Percentiles rank a stretch among this genome's conserved stretches.
Evolutionary conservation across 1,140 invertebrate genomes (phyloP).

Genomic region (Plectrocnemia conspersa): DNA sequence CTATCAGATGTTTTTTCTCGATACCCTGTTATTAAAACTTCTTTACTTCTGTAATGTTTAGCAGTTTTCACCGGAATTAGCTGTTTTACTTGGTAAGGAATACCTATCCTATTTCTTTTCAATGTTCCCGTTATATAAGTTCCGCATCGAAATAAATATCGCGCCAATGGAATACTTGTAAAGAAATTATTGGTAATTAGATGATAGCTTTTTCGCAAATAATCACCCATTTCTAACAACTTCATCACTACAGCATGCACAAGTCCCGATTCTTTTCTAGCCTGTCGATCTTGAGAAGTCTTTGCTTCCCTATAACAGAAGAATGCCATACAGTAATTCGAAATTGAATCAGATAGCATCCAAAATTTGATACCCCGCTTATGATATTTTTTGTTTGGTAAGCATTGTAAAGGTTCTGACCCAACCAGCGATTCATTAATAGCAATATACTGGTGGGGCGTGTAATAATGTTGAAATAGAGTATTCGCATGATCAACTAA

Average conservation of each 20-base stretch:
- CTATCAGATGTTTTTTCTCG: no score
- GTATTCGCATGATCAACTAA: slow-evolving; percentile 37
- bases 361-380: slow-evolving; percentile 38
- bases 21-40: no score
- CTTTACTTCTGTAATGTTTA: no score
- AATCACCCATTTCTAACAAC: slow-evolving; percentile 35
- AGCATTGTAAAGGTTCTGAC: slow-evolving; percentile 35
- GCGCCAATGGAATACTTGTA: slow-evolving; percentile 28
- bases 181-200: slow-evolving; percentile 33
- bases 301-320: slow-evolving; percentile 33
- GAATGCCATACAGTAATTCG: slow-evolving; percentile 36
- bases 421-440: slow-evolving; percentile 36
- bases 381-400: slow-evolving; percentile 38
- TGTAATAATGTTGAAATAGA: slow-evolving; percentile 35
- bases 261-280: slow-evolving; percentile 35
- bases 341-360: slow-evolving; percentile 34
- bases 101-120: slow-evolving; percentile 28
- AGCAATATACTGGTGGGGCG: slow-evolving; percentile 34
- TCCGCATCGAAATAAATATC: slow-evolving; percentile 20
- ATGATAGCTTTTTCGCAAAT: slow-evolving; percentile 37
- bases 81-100: slow-evolving; percentile 31
- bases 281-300: slow-evolving; percentile 17
- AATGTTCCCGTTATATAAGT: slow-evolving; percentile 33
- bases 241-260: slow-evolving; percentile 33
- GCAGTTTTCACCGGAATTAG: no score